Evolutionary conservation across 2,113 vertebrate species (phyloP), one percentile per base, ranked within the genome.

Genomic region (Tyrannus savana): DNA sequence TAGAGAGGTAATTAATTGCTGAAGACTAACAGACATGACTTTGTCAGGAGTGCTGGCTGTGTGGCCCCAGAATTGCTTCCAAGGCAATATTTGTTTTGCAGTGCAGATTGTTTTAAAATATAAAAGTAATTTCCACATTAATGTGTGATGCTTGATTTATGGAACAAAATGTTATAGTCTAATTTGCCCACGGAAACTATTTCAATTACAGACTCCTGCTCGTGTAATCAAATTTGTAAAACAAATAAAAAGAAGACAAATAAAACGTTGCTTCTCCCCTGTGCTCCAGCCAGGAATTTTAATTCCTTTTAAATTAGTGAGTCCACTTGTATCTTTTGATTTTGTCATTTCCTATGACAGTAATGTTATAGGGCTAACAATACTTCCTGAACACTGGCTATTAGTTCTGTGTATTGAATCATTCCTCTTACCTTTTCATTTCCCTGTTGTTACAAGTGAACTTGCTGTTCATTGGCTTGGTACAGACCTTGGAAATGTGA

Each of bases 201-300:
- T 93, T 92, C 44, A 95, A 13, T 80, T 95, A 68, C 19, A 41
- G n/a, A 10, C 60, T 92, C n/a, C 42, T 23, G 31, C n/a, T 88
- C 27, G 14, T 30, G 31, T 84, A 83, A 93, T 80, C 84, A 67
- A 74, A 85, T 95, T 79, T 46, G 33, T 71, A 46, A 93, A 97
- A 94, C 68, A 87, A 91, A 83, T 85, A 92, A n/a, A 52, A 59
- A 80, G 44, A 66, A 30, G 28, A 67, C 39, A 77, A 86, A 67
- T 53, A 84, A 74, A 84, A n/a, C 30, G 24, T 49, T 1, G 4
- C 22, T 41, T 52, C 10, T 52, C 8, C 16, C 19, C 21, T 23
- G 18, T 0, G 0, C 21, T 84, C 14, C 22, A 55, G 14, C 50
- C 42, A 74, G 59, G 42, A 77, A 59, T 93, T 93, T 84, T 71